These are phyloP conservation scores for Felis chaus DNA, from an alignment of 2,113 vertebrate species.

Conservation along the genomic window DNA sequence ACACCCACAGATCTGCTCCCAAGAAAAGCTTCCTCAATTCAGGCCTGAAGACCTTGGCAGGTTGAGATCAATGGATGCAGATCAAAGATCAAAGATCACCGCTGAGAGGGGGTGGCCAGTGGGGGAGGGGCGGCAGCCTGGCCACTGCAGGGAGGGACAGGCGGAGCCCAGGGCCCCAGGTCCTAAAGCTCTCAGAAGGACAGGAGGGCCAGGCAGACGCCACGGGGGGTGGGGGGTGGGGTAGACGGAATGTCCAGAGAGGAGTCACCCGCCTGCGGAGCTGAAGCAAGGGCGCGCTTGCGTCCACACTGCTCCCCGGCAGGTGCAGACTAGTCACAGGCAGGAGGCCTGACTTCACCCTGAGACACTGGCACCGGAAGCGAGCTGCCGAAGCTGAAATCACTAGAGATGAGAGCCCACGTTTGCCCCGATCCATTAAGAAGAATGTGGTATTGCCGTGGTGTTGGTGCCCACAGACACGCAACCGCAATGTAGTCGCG, in stretches of 20 bases:
- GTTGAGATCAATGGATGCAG: not conserved
- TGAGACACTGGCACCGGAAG: not conserved
- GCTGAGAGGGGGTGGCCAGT: not conserved
- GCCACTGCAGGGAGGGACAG: not conserved
- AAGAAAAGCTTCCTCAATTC: not conserved
- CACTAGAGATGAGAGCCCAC: not conserved
- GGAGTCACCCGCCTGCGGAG: fast-evolving
- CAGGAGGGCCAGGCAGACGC: not conserved
- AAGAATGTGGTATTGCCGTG: not conserved
- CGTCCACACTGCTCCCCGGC: not conserved
- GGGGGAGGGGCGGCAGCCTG: not conserved
- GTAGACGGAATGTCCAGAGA: not conserved
- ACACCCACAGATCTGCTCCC: not conserved
- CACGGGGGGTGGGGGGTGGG: not conserved
- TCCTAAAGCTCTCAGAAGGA: no score
- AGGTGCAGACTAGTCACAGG: not conserved
- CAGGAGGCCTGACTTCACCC: not conserved
- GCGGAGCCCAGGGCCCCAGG: not conserved
- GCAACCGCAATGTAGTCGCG: not conserved
- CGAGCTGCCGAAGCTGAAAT: not conserved
- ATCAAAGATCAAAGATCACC: not conserved
- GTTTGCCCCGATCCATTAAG: not conserved
- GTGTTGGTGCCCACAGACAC: not conserved
- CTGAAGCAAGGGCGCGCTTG: not conserved
- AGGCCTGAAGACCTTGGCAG: not conserved